These are phyloP conservation scores for Garrulus glandarius DNA, from an alignment of 2,797 vertebrate genomes.

Conservation along the genomic window DNA sequence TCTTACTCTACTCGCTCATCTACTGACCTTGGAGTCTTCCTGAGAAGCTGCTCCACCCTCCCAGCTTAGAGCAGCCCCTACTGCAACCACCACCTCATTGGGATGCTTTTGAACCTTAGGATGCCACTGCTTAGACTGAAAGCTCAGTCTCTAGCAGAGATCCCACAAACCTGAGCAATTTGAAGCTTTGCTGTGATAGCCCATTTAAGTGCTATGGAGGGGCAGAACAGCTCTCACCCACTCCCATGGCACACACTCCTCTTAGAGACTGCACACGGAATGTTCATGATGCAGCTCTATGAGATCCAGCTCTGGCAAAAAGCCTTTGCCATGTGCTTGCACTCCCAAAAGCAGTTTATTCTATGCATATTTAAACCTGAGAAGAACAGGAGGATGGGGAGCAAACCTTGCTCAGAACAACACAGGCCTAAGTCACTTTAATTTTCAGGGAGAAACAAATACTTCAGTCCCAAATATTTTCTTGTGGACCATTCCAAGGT, in stretches of 20 bases:
- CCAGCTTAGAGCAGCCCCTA: neutral
- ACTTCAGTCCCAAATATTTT: neutral
- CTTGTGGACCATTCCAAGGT: neutral
- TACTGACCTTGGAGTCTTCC: neutral
- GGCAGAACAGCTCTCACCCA: neutral
- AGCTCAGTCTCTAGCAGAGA: neutral
- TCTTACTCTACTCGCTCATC: neutral
- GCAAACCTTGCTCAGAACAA: neutral
- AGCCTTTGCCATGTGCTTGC: neutral
- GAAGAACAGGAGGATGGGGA: neutral
- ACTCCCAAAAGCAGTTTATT: neutral
- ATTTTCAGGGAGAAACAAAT: neutral
- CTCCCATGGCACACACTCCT: rapidly evolving
- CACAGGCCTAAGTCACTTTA: neutral
- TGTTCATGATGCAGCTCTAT: neutral
- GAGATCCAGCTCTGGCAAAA: neutral
- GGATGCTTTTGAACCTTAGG: neutral
- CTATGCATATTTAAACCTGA: neutral
- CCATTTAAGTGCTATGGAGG: rapidly evolving
- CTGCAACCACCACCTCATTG: neutral
- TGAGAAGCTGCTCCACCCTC: neutral
- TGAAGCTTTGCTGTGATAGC: neutral
- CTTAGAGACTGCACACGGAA: rapidly evolving
- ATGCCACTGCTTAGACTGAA: neutral
- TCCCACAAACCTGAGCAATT: neutral